phyloP scores from a whole-genome alignment of 2,113 vertebrate species.

The Hipposideros armiger region DNA sequence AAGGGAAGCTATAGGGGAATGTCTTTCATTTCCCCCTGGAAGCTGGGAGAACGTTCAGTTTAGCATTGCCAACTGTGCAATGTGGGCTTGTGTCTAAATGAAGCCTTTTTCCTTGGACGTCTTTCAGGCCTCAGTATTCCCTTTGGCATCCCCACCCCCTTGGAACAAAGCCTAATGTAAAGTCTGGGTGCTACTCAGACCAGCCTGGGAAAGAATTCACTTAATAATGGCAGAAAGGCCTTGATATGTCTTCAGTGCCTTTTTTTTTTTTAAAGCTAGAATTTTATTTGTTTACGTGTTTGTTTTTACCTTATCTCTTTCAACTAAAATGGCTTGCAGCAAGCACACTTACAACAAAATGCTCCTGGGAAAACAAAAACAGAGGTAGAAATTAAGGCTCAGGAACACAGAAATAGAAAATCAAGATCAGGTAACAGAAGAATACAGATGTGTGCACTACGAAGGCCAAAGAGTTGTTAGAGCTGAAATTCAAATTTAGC shows the following conservation, averaged over 20 bases:
- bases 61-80: conserved; percentile 67
- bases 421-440: conserved; percentile 19
- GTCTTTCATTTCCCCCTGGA: conserved; percentile 68
- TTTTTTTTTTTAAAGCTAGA: neutral
- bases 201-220: conserved; percentile 63
- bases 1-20: conserved; percentile 54
- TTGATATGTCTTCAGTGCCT: neutral
- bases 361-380: conserved; percentile 43
- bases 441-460: neutral
- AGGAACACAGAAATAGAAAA: conserved; percentile 30
- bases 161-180: conserved; percentile 54
- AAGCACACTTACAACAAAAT: neutral
- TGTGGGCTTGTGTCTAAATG: conserved; percentile 69
- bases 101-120: conserved; percentile 63
- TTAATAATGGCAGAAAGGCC: conserved; percentile 42
- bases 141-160: conserved; percentile 58
- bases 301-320: conserved; percentile 20
- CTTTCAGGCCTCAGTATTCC: conserved; percentile 68
- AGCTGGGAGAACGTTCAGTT: conserved; percentile 44
- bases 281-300: neutral
- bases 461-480: neutral
- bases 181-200: conserved; percentile 41
- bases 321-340: neutral
- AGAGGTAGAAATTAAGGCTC: neutral
- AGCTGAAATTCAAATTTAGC: conserved; percentile 15